Percentiles rank a stretch among this genome's conserved stretches.
These are phyloP conservation scores for Aramus guarauna DNA, from an alignment of 2,113 vertebrate genomes.

Conservation along the genomic window DNA sequence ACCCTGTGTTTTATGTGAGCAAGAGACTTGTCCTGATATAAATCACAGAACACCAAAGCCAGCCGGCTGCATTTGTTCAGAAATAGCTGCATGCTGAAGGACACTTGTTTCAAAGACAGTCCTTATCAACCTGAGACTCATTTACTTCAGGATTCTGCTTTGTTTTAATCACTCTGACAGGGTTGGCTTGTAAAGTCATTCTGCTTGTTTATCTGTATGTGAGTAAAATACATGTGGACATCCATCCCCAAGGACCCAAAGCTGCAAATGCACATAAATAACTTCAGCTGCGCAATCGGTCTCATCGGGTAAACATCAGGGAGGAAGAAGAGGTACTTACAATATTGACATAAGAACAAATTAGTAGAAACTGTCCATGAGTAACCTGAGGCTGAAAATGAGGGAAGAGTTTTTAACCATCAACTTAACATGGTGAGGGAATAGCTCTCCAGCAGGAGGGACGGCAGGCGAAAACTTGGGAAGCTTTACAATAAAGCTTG, in stretches of 20 bases:
- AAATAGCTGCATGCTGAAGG: not conserved
- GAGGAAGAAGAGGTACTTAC: slow-evolving; percentile 43
- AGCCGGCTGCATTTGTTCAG: not conserved
- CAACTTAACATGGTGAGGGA: not conserved
- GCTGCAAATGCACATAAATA: slow-evolving; percentile 37
- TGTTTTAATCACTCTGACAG: slow-evolving; percentile 29
- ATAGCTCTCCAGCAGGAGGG: not conserved
- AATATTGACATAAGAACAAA: slow-evolving; percentile 16
- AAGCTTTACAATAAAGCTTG: not conserved
- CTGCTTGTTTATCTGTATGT: not conserved
- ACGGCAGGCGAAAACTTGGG: not conserved
- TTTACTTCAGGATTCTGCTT: slow-evolving; percentile 8
- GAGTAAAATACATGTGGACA: slow-evolving; percentile 13
- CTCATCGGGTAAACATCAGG: slow-evolving; percentile 1
- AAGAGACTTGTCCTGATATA: not conserved
- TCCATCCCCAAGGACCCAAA: not conserved
- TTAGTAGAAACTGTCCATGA: not conserved
- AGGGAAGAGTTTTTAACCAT: not conserved
- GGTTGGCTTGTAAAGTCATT: slow-evolving; percentile 32
- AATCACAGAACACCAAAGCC: not conserved
- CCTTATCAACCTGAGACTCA: slow-evolving; percentile 18
- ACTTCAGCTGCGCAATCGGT: not conserved
- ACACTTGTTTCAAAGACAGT: slow-evolving; percentile 21
- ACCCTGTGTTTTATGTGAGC: not conserved
- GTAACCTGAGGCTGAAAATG: not conserved